These are phyloP conservation scores for Agelas oroides DNA, from an alignment of 37 sponge, comb jelly and placozoan species.

Conservation along the genomic window DNA sequence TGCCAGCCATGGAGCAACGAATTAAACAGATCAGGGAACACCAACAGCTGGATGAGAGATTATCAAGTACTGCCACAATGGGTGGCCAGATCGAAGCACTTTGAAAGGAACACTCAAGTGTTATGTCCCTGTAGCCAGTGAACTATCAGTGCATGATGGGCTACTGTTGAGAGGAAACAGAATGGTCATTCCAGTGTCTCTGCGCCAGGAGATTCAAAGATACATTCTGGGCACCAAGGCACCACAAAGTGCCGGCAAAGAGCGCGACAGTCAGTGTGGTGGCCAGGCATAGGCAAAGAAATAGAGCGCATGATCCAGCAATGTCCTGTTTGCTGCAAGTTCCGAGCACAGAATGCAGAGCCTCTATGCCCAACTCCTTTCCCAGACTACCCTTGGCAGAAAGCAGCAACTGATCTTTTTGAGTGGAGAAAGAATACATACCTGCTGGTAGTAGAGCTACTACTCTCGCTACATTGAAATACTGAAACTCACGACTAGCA, in stretches of 20 bases:
- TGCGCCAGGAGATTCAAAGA: conserved; percentile 10
- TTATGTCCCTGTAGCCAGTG: conserved; percentile 18
- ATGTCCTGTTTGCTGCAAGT: conserved; percentile 25
- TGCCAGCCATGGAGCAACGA: conserved; percentile 7
- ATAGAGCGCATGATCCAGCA: conserved; percentile 28
- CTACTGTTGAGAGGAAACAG: conserved; percentile 24
- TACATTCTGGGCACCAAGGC: conserved; percentile 34
- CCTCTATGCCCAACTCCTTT: no score
- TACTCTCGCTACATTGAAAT: conserved; percentile 43
- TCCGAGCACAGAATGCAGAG: conserved; percentile 5
- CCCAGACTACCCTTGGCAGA: no score
- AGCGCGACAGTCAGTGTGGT: conserved; percentile 43
- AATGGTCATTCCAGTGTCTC: conserved; percentile 10
- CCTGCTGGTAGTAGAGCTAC: conserved; percentile 22
- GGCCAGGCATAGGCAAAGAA: conserved; percentile 38
- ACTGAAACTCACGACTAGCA: not conserved
- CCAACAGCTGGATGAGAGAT: conserved; percentile 11
- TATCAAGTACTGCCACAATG: no score
- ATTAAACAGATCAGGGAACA: not conserved
- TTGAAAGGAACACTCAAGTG: not conserved
- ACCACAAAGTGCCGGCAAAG: conserved; percentile 37
- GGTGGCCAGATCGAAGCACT: not conserved
- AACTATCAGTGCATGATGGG: conserved; percentile 18
- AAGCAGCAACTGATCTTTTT: no score
- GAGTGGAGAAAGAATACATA: no score